Evolutionary conservation across 2,113 vertebrate genomes (phyloP).

Genomic region (Neoarius graeffei): DNA sequence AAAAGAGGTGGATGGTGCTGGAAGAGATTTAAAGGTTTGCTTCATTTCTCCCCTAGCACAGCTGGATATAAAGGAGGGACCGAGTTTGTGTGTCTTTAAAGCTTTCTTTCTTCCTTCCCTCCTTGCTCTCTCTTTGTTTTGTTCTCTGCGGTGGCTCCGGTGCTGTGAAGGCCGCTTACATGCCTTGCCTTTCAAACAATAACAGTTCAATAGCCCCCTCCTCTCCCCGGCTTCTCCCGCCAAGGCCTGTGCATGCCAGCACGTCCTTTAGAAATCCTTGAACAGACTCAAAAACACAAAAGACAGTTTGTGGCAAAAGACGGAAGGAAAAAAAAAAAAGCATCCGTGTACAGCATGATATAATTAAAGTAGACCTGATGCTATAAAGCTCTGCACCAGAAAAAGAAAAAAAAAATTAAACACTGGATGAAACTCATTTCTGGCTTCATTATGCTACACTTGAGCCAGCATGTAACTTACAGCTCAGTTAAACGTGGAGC

Average conservation of each 20-base stretch:
- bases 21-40: constrained; percentile 67
- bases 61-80: constrained; percentile 52
- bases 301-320: constrained; percentile 45
- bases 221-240: constrained; percentile 35
- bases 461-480: constrained; percentile 5
- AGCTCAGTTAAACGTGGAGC: neutral
- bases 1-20: constrained; percentile 42
- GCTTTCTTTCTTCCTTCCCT: constrained; percentile 43
- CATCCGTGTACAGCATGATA: constrained; percentile 31
- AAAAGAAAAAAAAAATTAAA: constrained; percentile 35
- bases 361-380: constrained; percentile 70
- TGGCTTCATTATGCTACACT: constrained; percentile 29
- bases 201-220: constrained; percentile 49
- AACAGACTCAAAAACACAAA: constrained; percentile 56
- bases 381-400: constrained; percentile 63
- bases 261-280: constrained; percentile 62
- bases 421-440: constrained; percentile 29
- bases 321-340: neutral
- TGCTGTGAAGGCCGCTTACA: constrained; percentile 56
- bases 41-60: constrained; percentile 66
- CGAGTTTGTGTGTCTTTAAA: constrained; percentile 54
- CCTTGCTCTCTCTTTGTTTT: constrained; percentile 40
- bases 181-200: constrained; percentile 60
- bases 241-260: constrained; percentile 56
- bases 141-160: constrained; percentile 52